Conservation (phyloP, 1,140 invertebrate genomes). For the Drosophila obscura region DNA sequence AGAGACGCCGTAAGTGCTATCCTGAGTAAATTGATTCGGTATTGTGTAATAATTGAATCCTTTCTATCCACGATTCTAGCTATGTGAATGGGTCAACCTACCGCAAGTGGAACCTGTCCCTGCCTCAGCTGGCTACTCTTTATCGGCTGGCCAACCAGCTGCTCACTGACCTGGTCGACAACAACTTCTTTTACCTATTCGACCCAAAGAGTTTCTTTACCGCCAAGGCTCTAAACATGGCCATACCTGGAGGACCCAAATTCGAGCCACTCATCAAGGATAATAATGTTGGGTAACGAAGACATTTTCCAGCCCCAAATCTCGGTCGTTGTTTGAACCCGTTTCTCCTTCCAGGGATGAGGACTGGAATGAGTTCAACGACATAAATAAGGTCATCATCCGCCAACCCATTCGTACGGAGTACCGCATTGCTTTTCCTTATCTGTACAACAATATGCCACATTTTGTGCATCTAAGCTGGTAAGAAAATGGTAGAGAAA, state of each 20-base stretch:
- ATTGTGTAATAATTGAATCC: neutral
- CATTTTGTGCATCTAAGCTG: constrained; percentile 97
- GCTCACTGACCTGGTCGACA: constrained; percentile 98
- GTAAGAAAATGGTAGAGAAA: constrained; percentile 85
- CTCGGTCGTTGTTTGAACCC: neutral
- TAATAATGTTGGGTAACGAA: constrained; percentile 92
- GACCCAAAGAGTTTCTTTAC: constrained; percentile 99
- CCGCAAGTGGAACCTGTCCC: constrained; percentile 95
- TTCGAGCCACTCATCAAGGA: constrained; percentile 99
- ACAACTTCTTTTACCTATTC: constrained; percentile 99
- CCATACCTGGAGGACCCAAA: constrained; percentile 99
- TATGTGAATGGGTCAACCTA: constrained; percentile 99
- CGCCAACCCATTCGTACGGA: constrained; percentile 99
- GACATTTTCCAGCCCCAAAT: neutral
- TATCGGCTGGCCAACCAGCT: constrained; percentile 99
- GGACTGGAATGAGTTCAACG: constrained; percentile 99
- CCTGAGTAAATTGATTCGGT: neutral
- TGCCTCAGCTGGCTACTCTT: constrained; percentile 98
- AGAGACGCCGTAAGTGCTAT: constrained; percentile 89
- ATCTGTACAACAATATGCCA: constrained; percentile 99
- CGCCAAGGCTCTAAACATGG: constrained; percentile 99
- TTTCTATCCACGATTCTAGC: constrained; percentile 82
- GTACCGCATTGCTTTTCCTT: constrained; percentile 99
- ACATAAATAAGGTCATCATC: constrained; percentile 99
- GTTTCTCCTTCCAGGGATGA: constrained; percentile 91